Evolutionary conservation across 2,797 vertebrate genomes (phyloP).

Genomic region (Acanthurus tractus): DNA sequence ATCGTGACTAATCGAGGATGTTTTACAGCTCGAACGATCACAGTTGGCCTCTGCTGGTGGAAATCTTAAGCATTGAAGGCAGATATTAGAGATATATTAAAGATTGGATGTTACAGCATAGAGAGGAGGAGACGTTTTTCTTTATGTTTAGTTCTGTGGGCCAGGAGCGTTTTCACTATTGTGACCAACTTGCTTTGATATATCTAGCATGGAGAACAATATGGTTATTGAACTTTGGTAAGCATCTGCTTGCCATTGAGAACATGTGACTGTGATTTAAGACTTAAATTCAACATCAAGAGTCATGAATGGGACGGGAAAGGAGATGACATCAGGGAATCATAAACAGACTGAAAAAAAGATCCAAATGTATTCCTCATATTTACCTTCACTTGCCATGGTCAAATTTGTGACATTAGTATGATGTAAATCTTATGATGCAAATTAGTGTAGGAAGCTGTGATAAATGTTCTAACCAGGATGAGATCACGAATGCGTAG

Average conservation of each 20-base stretch:
- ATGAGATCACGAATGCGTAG: conserved; percentile 34
- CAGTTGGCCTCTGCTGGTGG: conserved; percentile 16
- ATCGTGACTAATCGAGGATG: conserved; percentile 13
- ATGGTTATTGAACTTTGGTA: conserved; percentile 55
- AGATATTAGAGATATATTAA: conserved; percentile 23
- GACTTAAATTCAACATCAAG: conserved; percentile 52
- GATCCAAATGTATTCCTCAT: conserved; percentile 10
- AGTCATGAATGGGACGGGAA: conserved; percentile 35
- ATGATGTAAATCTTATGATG: conserved; percentile 38
- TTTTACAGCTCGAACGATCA: conserved; percentile 7
- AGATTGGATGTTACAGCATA: conserved; percentile 13
- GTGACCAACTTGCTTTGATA: conserved; percentile 55
- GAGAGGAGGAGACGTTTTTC: background rate
- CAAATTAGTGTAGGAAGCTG: conserved; percentile 20
- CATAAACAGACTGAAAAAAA: conserved; percentile 31
- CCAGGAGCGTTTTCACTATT: conserved; percentile 50
- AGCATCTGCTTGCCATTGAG: conserved; percentile 75
- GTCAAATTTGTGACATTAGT: conserved; percentile 14
- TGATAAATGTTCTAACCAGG: conserved; percentile 35
- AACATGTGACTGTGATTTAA: conserved; percentile 72
- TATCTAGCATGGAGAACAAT: conserved; percentile 35
- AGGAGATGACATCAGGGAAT: conserved; percentile 51
- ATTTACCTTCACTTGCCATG: conserved; percentile 30
- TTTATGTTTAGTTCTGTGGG: conserved; percentile 37
- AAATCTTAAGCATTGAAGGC: conserved; percentile 21